Conservation (phyloP, 2,888 invertebrate genomes). For the Willowsia nigromaculata region DNA sequence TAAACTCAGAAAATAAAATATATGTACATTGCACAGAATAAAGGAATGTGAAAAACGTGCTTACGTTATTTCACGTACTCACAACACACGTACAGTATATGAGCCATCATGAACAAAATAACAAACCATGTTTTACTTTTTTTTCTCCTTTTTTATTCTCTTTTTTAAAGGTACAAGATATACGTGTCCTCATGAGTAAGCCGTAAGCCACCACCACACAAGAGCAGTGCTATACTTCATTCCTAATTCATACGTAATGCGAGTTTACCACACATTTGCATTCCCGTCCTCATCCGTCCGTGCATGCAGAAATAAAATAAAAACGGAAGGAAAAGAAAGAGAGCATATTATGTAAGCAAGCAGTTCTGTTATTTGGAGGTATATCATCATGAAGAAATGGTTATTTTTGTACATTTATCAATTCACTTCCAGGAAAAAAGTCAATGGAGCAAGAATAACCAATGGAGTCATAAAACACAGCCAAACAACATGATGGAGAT, state of each 20-base stretch:
- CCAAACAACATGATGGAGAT: not conserved
- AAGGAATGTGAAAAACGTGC: slow-evolving; percentile 19
- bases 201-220: no score
- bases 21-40: no score
- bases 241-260: slow-evolving; percentile 31
- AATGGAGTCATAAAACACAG: not conserved
- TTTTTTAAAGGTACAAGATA: not conserved
- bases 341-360: no score
- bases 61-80: slow-evolving; percentile 6
- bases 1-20: not conserved
- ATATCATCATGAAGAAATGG: no score
- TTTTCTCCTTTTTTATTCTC: not conserved
- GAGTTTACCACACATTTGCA: slow-evolving; percentile 32
- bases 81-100: not conserved
- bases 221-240: no score
- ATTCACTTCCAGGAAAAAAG: slow-evolving; percentile 48
- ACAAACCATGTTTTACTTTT: not conserved
- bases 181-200: not conserved
- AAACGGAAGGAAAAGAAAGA: slow-evolving; percentile 4
- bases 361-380: no score
- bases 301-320: not conserved
- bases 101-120: not conserved
- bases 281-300: not conserved
- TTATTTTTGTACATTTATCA: slow-evolving; percentile 36
- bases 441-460: slow-evolving; percentile 20